Percentiles rank a stretch among this genome's conserved stretches.
Evolutionary conservation across 2,888 invertebrate genomes (phyloP).

Genomic region (Pantelozetes paolii): DNA sequence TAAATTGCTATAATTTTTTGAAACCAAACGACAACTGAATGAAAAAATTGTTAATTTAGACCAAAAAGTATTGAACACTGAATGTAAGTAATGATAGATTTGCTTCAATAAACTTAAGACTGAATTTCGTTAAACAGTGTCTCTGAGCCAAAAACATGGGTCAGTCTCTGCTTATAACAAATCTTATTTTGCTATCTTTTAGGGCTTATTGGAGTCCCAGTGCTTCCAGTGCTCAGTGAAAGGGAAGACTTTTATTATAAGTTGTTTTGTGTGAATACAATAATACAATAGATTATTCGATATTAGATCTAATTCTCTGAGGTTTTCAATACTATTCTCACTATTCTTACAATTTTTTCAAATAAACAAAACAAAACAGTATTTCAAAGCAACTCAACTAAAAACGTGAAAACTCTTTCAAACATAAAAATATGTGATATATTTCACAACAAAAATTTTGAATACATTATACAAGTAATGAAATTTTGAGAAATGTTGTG

Average conservation of each 20-base stretch:
- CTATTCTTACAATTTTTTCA: neutral
- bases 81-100: conserved; percentile 4
- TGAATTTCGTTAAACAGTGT: neutral
- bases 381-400: neutral
- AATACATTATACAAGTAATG: neutral
- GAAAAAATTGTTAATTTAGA: no score
- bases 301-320: conserved; percentile 18
- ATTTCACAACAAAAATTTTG: no score
- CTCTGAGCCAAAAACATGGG: conserved; percentile 3
- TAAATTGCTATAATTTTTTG: no score
- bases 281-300: conserved; percentile 12
- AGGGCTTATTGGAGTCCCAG: conserved; percentile 16
- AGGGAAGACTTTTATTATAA: conserved; percentile 14
- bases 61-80: neutral
- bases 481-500: no score
- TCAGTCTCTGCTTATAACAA: conserved; percentile 10
- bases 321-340: no score
- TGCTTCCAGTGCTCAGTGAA: conserved; percentile 8
- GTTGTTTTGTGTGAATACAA: conserved; percentile 13
- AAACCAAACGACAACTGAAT: no score
- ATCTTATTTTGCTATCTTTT: conserved; percentile 6
- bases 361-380: neutral
- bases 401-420: neutral
- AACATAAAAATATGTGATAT: no score
- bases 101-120: neutral